These are phyloP conservation scores for Setophaga coronata DNA, from an alignment of 2,113 vertebrate genomes.

Conservation along the genomic window DNA sequence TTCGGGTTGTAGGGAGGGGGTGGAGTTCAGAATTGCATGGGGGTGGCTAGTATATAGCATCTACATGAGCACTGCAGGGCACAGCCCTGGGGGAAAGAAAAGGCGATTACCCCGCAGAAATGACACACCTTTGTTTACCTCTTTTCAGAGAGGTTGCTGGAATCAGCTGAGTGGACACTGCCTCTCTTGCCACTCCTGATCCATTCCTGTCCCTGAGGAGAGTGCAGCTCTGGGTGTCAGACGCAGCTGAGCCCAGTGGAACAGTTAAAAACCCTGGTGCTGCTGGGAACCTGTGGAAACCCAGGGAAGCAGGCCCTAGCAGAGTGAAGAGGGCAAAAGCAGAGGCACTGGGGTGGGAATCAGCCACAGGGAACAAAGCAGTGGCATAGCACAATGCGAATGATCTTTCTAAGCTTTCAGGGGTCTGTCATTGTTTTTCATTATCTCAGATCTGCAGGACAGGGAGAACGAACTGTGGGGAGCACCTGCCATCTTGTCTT, in stretches of 20 bases:
- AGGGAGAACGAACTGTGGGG: neutral
- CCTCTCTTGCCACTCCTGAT: neutral
- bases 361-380: neutral
- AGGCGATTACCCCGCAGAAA: neutral
- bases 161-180: neutral
- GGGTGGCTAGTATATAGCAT: neutral
- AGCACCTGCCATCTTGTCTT: neutral
- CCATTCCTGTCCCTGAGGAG: neutral
- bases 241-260: neutral
- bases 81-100: neutral
- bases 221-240: rapidly evolving
- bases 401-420: neutral
- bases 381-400: rapidly evolving
- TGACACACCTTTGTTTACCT: neutral
- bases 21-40: neutral
- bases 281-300: neutral
- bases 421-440: neutral
- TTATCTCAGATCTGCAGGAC: neutral
- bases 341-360: rapidly evolving
- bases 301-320: neutral
- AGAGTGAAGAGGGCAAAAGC: neutral
- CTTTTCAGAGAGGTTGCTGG: neutral
- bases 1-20: neutral
- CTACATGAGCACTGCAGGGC: too few relatives aligned
- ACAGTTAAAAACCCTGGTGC: rapidly evolving